Base-by-base conservation (phyloP, 2,797 vertebrate genomes). In the Protonibea diacanthus region DNA sequence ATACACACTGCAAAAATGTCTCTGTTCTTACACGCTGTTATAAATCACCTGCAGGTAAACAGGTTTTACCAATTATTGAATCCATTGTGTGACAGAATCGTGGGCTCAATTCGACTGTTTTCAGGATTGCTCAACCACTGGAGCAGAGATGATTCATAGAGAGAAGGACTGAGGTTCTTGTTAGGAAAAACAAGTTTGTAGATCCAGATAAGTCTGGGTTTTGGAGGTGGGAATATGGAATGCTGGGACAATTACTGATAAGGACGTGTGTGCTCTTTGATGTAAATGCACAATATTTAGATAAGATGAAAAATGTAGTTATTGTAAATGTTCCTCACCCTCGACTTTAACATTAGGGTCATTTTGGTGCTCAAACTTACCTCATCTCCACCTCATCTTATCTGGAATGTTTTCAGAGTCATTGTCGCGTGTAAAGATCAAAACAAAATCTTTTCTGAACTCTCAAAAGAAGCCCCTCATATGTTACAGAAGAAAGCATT, bases 31-130 rank as follows among this genome's bases (percentile, higher is more conserved):
- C 88, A 62, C 4, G 49, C 76, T 83, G 82, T 51, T 62, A 88
- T 78, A 81, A 83, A 86, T 84, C 71, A 76, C 76, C 20, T 17
- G 14, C 83, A 85, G 78, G 66, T 88, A 85, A 85, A 93, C 89
- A 77, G 75, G 73, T 87, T 90, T 86, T 74, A 58, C 11, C 72
- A 64, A 88, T 91, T 82, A 88, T 53, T 75, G 23, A 76, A 57
- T 74, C 40, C 14, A 73, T 72, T 78, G 63, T 76, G 65, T 64
- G 38, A 69, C 59, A 63, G 25, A 40, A 12, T 51, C 69, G n/a
- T 65, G 77, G 52, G 61, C 3, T 81, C 9, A 3, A 52, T 73
- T 73, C 53, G 21, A 68, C 25, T 55, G 40, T 70, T 45, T 20
- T 5, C 33, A 11, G 45, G 59, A 62, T 82, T 80, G 69, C 75